Base-by-base conservation (phyloP, 2,113 vertebrate species). In the Buteo buteo region DNA sequence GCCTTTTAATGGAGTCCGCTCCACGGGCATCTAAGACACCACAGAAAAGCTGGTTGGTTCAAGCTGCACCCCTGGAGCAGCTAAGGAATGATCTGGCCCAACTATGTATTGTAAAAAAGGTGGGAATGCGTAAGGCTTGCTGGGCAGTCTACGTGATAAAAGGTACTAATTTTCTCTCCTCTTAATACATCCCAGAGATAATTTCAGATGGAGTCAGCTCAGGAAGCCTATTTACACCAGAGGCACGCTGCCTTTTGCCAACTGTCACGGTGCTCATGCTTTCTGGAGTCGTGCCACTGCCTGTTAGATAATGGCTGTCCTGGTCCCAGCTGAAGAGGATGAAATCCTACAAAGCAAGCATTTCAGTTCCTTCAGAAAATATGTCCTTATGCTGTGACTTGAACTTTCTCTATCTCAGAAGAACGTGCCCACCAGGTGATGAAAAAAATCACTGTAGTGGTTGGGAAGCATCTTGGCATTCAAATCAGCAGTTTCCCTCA, bases 181-280 rank as follows among this genome's bases (percentile, higher is more conserved):
- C 31, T 55, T 61, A 42, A 34, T 49, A 58, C 22, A 82, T 40
- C 40, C 38, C n/a, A 55, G 45, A 44, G 28, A 47, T 25, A 12
- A 71, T 65, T 72, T 71, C 47, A 54, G 82, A 65, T 10, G 45
- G 52, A 82, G 31, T 44, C 59, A 61, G 70, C 13, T 59, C 45
- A 50, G 40, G 40, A 49, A 66, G 32, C 52, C 16, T 18, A 31
- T 59, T 66, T 50, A 69, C 47, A 62, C 24, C 45, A 69, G 47
- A 44, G 17, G 42, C 47, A 79, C 13, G 2, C 15, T 24, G 36
- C 18, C 36, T 72, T 72, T n/a, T n/a, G 72, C 36, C 72, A 69
- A 4, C 14, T 40, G 61, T 38, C 9, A 0, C 4, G 1, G 17
- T 13, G 32, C 24, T 44, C 6, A 0, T 31, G 47, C 31, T 14